Base-by-base conservation (phyloP, 2,797 vertebrate species). In the Kryptopterus vitreolus region DNA sequence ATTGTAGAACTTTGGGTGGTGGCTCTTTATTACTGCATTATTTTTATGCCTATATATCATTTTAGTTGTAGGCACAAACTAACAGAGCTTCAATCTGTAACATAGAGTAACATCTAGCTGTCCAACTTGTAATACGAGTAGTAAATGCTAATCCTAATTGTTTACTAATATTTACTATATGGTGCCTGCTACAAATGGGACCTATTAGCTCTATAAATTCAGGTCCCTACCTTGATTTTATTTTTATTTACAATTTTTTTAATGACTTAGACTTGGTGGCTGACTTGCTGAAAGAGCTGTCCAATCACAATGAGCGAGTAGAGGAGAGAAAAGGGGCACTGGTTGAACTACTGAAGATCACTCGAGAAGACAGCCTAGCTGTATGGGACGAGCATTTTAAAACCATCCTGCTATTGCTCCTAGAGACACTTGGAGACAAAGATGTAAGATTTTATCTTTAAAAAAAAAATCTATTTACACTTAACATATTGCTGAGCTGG, bases 351-450 rank as follows among this genome's bases (percentile, higher is more conserved):
- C 92, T 99, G 62, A 99, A 99, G 92, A 96, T 99, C 88, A 96
- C 96, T 0, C 92, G 97, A 12, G 97, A 99, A 71, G 97, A 99
- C 93, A 98, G 93, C 85, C 86, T 95, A 2, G 96, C 96, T 1
- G 97, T 99, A 73, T 99, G 98, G 98, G 96, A 99, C 24, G 98
- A 99, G 66, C 98, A 99, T 90, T 99, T 99, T 85, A 99, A 99
- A 92, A 99, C 97, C 74, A 96, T 99, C 88, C 93, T 99, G 35
- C 95, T 99, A 16, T 92, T 99, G 55, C 93, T 99, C 83, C 93
- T 99, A 88, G 98, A 99, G 90, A 99, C 97, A 0, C 96, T 99
- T n/a, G 95, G 96, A 18, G 98, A 99, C 88, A 99, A 97, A 93
- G 98, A 99, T 13, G 98, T 96, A 87, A 84, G 88, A 29, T 22